Evolutionary conservation across 2,113 vertebrate genomes (phyloP).

Genomic region (Tupaia chinensis): DNA sequence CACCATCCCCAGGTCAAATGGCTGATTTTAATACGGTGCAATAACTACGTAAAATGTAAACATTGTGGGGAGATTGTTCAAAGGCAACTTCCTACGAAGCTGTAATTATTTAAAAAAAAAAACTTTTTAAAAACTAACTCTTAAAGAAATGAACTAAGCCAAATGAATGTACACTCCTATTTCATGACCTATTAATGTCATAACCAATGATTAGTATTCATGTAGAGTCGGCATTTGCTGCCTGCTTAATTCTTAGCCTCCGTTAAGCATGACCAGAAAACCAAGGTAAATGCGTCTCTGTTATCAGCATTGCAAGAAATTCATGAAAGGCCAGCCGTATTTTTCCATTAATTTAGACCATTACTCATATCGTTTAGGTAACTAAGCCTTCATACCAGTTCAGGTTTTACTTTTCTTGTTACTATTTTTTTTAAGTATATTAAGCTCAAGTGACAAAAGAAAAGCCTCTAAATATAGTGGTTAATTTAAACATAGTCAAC

Average conservation of each 20-base stretch:
- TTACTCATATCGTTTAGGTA: not conserved
- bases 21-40: slow-evolving; percentile 4
- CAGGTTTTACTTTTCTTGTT: not conserved
- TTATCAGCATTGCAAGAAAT: not conserved
- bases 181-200: not conserved
- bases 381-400: not conserved
- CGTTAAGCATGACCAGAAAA: not conserved
- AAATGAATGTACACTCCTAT: not conserved
- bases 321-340: not conserved
- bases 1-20: not conserved
- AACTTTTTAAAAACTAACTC: not conserved
- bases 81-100: not conserved
- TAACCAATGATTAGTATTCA: not conserved
- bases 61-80: not conserved
- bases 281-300: not conserved
- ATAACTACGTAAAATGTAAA: not conserved
- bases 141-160: slow-evolving; percentile 9
- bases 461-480: not conserved
- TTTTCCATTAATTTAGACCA: not conserved
- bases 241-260: not conserved
- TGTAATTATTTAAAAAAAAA: slow-evolving; percentile 48
- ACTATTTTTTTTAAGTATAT: not conserved
- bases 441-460: not conserved
- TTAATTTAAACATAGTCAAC: not conserved
- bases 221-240: not conserved